A percentile compares a stretch with the other conserved stretches of the same genome.
Conservation (phyloP, 1,140 invertebrate genomes). For the Oryzaephilus surinamensis region DNA sequence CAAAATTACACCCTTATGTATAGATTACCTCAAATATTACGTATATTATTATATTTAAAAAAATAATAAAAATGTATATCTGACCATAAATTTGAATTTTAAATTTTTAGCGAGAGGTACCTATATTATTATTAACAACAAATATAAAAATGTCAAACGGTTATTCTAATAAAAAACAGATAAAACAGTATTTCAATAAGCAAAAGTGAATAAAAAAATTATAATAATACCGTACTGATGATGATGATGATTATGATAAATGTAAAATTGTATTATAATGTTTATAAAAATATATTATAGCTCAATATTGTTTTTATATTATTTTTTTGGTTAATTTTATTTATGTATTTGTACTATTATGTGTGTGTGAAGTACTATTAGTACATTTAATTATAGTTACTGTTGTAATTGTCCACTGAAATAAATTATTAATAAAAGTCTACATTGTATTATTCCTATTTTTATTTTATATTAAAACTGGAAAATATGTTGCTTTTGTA, state of each 20-base stretch:
- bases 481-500: no score
- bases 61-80: conserved; percentile 1
- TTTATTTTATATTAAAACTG: no score
- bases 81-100: no score
- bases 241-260: conserved; percentile 9
- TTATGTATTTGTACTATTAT: conserved; percentile 34
- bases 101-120: no score
- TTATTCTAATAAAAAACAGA: no score
- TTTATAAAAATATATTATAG: conserved; percentile 34
- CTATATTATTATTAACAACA: no score
- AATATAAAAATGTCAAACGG: no score
- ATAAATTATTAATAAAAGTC: conserved; percentile 32
- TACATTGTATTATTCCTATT: conserved; percentile 2
- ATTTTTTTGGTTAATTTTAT: conserved; percentile 31
- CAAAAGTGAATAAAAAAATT: conserved; percentile 7
- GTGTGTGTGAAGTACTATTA: conserved; percentile 28
- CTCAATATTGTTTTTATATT: conserved; percentile 28
- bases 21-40: conserved; percentile 14
- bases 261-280: conserved; percentile 34
- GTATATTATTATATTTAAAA: conserved; percentile 9
- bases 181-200: conserved; percentile 7
- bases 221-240: conserved; percentile 14
- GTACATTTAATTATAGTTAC: conserved; percentile 30
- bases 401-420: conserved; percentile 36
- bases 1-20: conserved; percentile 15